Evolutionary conservation across 2,888 invertebrate species (phyloP).

Genomic region (Acanthoscelides obtectus): DNA sequence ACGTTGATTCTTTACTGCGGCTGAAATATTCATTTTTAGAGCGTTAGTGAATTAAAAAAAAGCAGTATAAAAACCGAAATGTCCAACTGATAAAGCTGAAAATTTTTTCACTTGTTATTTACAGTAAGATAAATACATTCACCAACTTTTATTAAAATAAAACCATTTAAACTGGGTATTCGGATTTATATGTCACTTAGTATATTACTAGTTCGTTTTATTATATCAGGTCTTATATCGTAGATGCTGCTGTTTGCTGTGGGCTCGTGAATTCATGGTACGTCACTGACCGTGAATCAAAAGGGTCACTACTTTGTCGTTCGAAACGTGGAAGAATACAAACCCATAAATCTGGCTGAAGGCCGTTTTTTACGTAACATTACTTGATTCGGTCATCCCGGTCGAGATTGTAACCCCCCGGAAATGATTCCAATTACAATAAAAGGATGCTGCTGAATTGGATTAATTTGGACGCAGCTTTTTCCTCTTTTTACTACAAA

Average conservation of each 20-base stretch:
- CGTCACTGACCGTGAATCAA: background rate
- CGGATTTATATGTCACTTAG: no score
- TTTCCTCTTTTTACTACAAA: background rate
- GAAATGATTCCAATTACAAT: slow-evolving; percentile 31
- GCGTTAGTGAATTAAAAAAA: no score
- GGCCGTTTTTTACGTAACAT: slow-evolving; percentile 40
- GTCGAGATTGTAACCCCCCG: slow-evolving; percentile 18
- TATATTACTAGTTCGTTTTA: background rate
- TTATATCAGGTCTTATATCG: no score
- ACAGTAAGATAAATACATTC: no score
- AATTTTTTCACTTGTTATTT: no score
- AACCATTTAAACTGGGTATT: no score
- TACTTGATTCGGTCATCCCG: slow-evolving; percentile 24
- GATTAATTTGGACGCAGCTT: slow-evolving; percentile 2
- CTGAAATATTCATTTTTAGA: no score
- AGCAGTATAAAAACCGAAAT: no score
- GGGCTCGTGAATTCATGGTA: background rate
- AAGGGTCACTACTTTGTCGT: slow-evolving; percentile 6
- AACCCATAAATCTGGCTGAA: slow-evolving; percentile 32
- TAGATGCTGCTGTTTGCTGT: no score
- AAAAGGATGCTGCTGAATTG: slow-evolving; percentile 22
- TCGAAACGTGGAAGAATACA: slow-evolving; percentile 16
- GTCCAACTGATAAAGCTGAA: no score
- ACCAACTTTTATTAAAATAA: no score
- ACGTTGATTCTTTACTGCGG: no score